Percentiles rank a stretch among this genome's conserved stretches.
phyloP scores from a whole-genome alignment of 2,888 invertebrate genomes.

The Biston betularia region DNA sequence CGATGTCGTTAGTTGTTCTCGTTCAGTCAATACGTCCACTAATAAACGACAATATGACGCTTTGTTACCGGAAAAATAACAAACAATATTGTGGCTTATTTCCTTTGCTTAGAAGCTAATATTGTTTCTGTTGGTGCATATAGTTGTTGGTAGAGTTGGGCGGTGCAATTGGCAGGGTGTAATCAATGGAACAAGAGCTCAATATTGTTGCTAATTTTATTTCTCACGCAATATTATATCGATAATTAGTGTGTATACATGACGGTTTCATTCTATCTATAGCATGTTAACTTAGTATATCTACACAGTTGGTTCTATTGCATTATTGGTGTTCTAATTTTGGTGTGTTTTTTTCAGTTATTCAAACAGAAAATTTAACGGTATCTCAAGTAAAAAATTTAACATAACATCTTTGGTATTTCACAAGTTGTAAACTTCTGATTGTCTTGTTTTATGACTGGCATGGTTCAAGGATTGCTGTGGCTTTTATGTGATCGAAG shows the following conservation, averaged over 20 bases:
- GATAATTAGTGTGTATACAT: conserved; percentile 50
- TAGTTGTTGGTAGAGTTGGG: conserved; percentile 55
- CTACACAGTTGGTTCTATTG: conserved; percentile 15
- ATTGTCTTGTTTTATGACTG: conserved; percentile 63
- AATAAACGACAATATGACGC: conserved; percentile 67
- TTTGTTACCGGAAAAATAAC: conserved; percentile 45
- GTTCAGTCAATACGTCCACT: conserved; percentile 78
- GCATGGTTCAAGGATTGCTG: conserved; percentile 57
- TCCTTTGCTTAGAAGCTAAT: conserved; percentile 46
- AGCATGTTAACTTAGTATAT: conserved; percentile 18
- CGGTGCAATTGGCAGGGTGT: conserved; percentile 55
- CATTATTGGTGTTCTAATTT: not conserved
- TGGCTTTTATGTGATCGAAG: conserved; percentile 61
- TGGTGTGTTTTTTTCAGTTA: conserved; percentile 48
- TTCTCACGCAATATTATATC: conserved; percentile 58
- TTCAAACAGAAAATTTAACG: conserved; percentile 49
- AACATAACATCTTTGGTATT: conserved; percentile 62
- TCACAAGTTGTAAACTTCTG: conserved; percentile 66
- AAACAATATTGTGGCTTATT: conserved; percentile 54
- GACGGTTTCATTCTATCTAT: conserved; percentile 31
- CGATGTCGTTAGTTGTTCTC: conserved; percentile 75
- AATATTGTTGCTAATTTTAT: conserved; percentile 65
- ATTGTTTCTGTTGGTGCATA: conserved; percentile 46
- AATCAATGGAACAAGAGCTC: conserved; percentile 60
- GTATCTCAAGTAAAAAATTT: conserved; percentile 57